Evolutionary conservation across 2,888 invertebrate genomes (phyloP), one percentile per base, ranked within the genome.

Genomic region (Cheilosia scutellata): DNA sequence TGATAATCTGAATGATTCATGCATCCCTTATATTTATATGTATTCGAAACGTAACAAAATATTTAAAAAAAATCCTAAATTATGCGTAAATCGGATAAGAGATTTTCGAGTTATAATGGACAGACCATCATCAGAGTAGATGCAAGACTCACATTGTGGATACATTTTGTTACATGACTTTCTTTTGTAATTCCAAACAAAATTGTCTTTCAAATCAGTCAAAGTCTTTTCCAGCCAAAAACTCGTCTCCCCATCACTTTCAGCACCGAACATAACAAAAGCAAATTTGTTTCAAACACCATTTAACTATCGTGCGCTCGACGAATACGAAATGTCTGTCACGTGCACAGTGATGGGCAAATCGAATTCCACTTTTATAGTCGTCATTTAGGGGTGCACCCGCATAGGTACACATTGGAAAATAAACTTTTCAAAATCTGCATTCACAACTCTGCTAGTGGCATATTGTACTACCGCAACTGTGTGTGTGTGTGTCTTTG

Each of bases 241-340:
- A 44, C 9, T 20, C 20, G 1, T 20, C 20, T 20, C 20, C n/a
- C 63, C 44, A n/a, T 78, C 57, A 49, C 53, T 78, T 55, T 57
- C 78, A 74, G 55, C 47, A n/a, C 31, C 27, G 42, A 63, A 33
- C 58, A 25, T 37, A 74, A 72, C 70, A 65, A 77, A 75, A 63
- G 74, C 60, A 75, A 79, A 84, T 84, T 83, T 79, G 74, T 83
- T 83, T 79, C 70, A 83, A 83, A 83, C 74, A 74, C 70, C 74
- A 74, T 83, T 84, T 79, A 79, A 58, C 83, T 79, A 63, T 70
- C 53, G 37, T 62, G 63, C 53, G 83, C 57, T 20, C 20, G 27
- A 33, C 51, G 79, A 83, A 83, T 79, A 74, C 74, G 68, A 79
- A 78, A 83, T 83, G 78, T 70, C 83, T 79, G 79, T 79, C 83